phyloP scores from a whole-genome alignment of 2,113 vertebrate genomes.

The Rynchops niger region DNA sequence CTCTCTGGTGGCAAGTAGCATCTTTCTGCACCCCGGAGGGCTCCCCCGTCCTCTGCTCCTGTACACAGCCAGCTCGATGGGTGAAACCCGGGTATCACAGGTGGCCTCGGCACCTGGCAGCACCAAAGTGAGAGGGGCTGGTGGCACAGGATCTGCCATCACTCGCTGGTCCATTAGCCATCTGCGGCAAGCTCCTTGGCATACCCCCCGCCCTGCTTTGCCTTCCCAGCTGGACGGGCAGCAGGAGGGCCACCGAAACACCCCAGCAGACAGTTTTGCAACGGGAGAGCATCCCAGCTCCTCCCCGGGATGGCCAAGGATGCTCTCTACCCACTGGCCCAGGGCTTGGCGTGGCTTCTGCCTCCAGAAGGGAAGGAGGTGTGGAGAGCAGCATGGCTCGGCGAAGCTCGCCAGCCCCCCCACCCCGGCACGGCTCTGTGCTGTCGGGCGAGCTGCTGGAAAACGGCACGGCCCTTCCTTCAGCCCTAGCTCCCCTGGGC shows the following conservation, averaged over 20 bases:
- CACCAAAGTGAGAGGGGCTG: not conserved
- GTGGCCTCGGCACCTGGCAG: not conserved
- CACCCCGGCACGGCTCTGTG: not conserved
- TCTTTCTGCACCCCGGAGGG: not conserved
- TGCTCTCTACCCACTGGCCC: not conserved
- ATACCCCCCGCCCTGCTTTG: accelerated
- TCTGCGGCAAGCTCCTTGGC: not conserved
- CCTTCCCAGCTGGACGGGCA: not conserved
- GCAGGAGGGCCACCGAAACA: not conserved
- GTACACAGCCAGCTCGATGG: not conserved
- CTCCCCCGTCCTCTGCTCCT: not conserved
- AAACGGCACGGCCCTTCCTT: not conserved
- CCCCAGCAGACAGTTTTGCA: not conserved
- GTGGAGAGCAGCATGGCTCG: not conserved
- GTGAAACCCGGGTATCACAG: accelerated
- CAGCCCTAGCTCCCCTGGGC: not conserved
- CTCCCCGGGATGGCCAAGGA: not conserved
- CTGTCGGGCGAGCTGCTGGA: not conserved
- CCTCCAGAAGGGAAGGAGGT: not conserved
- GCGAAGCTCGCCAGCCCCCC: accelerated
- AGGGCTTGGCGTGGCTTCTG: not conserved
- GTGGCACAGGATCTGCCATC: not conserved
- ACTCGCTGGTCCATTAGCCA: accelerated
- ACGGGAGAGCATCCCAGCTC: not conserved
- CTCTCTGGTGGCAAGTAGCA: not conserved